Percentiles rank a stretch among this genome's conserved stretches.
Evolutionary conservation across 2,113 vertebrate genomes (phyloP).

Genomic region (Poeciliopsis retropinna): DNA sequence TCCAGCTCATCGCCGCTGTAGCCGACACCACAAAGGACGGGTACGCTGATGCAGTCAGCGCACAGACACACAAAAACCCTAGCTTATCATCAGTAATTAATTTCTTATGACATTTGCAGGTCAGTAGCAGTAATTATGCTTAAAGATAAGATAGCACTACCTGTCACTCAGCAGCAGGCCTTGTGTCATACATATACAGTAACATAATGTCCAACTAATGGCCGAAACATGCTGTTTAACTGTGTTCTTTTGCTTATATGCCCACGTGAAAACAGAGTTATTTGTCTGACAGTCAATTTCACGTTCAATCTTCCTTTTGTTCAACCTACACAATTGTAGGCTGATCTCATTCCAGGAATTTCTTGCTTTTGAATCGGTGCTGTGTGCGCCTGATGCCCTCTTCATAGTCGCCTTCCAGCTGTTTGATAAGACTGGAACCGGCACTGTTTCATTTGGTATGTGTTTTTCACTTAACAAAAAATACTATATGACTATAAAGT

Average conservation of each 20-base stretch:
- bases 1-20: slow-evolving; percentile 94
- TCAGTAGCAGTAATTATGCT: slow-evolving; percentile 5
- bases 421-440: slow-evolving; percentile 96
- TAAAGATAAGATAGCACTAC: slow-evolving; percentile 45
- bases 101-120: slow-evolving; percentile 37
- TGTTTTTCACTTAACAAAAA: background rate
- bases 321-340: slow-evolving; percentile 67
- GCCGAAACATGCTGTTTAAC: background rate
- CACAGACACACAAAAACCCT: background rate
- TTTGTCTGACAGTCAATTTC: background rate
- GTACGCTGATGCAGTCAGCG: slow-evolving; percentile 66
- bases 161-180: background rate
- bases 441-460: slow-evolving; percentile 95
- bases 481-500: background rate
- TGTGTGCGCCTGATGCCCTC: slow-evolving; percentile 96
- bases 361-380: slow-evolving; percentile 95
- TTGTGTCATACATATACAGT: background rate
- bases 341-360: slow-evolving; percentile 99
- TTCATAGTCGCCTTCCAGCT: slow-evolving; percentile 98
- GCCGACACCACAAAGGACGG: slow-evolving; percentile 99
- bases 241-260: background rate
- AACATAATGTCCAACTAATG: background rate
- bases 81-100: slow-evolving; percentile 27
- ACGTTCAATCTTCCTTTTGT: too few relatives aligned
- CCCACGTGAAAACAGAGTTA: background rate